These are phyloP conservation scores for Cryptomyrus ogoouensis DNA, from an alignment of 2,113 vertebrate species.

Conservation along the genomic window DNA sequence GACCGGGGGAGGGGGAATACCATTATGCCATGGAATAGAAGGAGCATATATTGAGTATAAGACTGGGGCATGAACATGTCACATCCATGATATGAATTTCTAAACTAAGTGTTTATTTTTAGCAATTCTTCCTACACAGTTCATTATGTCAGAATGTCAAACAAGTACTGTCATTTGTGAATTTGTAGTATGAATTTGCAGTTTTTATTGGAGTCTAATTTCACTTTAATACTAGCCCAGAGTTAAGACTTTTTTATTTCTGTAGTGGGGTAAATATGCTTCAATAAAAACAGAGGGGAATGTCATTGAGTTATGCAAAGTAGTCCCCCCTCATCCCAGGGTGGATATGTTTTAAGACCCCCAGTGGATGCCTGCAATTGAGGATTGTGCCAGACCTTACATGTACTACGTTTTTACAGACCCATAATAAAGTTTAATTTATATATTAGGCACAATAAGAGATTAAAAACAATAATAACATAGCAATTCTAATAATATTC, in stretches of 20 bases:
- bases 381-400: neutral
- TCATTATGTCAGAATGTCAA: neutral
- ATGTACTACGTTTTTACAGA: neutral
- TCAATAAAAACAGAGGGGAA: neutral
- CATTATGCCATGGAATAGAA: conserved; percentile 1
- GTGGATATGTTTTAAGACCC: neutral
- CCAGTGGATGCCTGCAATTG: neutral
- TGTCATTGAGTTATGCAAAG: neutral
- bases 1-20: neutral
- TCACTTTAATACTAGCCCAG: neutral
- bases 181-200: neutral
- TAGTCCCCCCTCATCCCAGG: neutral
- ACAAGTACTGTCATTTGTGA: neutral
- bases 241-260: neutral
- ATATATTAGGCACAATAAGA: neutral
- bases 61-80: neutral
- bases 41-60: neutral
- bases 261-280: neutral
- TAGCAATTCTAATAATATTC: neutral
- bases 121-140: neutral
- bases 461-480: neutral
- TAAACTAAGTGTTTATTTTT: neutral
- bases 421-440: neutral
- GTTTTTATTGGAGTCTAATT: neutral
- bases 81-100: neutral